These are phyloP conservation scores for Blastomussa wellsi DNA, from an alignment of 92 coral and sea anemone genomes.

Conservation along the genomic window DNA sequence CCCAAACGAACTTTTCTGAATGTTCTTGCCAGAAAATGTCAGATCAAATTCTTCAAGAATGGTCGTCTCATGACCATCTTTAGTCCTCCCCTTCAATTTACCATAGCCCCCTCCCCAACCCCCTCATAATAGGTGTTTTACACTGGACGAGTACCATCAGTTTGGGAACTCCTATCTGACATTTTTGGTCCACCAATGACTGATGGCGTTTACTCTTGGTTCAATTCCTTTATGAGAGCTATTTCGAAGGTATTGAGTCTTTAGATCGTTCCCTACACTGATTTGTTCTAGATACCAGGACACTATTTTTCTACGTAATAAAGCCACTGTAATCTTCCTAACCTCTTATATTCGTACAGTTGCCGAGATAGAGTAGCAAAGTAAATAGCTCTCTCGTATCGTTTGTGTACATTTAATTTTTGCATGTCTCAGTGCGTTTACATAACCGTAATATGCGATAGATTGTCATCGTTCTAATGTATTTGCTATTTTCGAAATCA, in stretches of 20 bases:
- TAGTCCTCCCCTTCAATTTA: background rate
- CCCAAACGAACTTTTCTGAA: background rate
- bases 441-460: background rate
- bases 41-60: background rate
- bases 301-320: background rate
- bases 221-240: background rate
- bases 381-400: background rate
- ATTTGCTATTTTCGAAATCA: too few species aligned
- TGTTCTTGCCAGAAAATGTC: background rate
- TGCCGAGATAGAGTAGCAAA: background rate
- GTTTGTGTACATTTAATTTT: background rate
- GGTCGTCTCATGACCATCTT: background rate
- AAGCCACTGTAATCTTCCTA: background rate
- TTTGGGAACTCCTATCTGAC: background rate
- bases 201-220: background rate
- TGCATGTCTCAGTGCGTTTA: background rate
- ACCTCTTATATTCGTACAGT: background rate
- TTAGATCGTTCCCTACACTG: too few species aligned
- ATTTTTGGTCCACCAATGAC: too few species aligned
- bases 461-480: background rate
- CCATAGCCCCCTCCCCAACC: background rate
- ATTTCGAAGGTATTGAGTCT: too few species aligned
- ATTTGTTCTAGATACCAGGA: background rate
- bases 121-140: background rate
- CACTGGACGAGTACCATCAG: background rate